Evolutionary conservation across 2,888 invertebrate species (phyloP), one percentile per base, ranked within the genome.

Genomic region (Lucinisca nassula): DNA sequence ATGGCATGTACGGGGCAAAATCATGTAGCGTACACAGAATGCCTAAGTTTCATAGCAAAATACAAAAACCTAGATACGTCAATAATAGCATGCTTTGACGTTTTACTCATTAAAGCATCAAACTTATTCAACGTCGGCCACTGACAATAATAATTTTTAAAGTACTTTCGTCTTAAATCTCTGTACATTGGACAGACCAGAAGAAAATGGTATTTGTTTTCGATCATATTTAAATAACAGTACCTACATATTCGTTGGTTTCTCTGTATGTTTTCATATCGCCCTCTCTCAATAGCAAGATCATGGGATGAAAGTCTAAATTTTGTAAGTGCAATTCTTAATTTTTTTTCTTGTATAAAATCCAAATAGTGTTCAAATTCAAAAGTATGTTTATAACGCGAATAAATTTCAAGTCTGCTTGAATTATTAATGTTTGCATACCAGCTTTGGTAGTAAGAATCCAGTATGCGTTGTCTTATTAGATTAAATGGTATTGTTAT

Each of bases 151-250:
- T n/a, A n/a, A n/a, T n/a, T n/a, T n/a, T n/a, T n/a, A n/a, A n/a
- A n/a, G n/a, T n/a, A n/a, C n/a, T n/a, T n/a, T n/a, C n/a, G n/a
- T n/a, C n/a, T n/a, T n/a, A n/a, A n/a, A n/a, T n/a, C n/a, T n/a
- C n/a, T n/a, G n/a, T 74, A 79, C 1, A 67, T n/a, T 6, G 84
- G 79, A 75, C 79, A 79, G 3, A 84, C 45, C 6, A 79, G 35
- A 21, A 79, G 14, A 45, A 83, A 79, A 67, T 75, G 61, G 17
- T 79, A 79, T 32, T 84, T 70, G 30, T 79, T 79, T 61, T 79
- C 72, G 17, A 79, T 73, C 27, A 35, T 12, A 40, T 75, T 32
- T 27, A 75, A 21, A 35, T 74, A 51, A 67, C 84, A 84, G 30
- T 58, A 37, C 17, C 37, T 72, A 35, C 58, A 77, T 35, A n/a